Percentiles rank a stretch among this genome's conserved stretches.
phyloP scores from a whole-genome alignment of 2,888 invertebrate species.

The Drosophila quasianomalipes region DNA sequence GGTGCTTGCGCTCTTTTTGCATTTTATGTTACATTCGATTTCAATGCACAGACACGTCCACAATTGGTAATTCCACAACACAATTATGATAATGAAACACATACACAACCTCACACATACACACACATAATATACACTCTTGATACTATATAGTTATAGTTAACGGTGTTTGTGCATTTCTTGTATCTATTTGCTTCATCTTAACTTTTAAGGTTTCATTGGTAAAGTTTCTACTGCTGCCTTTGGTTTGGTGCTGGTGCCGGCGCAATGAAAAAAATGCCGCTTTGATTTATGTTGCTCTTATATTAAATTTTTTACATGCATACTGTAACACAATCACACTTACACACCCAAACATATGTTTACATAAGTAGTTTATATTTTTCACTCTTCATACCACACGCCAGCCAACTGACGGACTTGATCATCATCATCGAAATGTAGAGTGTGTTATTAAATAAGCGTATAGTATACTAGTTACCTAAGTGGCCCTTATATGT shows the following conservation, averaged over 20 bases:
- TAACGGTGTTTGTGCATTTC: conserved; percentile 67
- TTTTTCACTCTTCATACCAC: conserved; percentile 48
- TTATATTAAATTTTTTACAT: conserved; percentile 39
- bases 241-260: conserved; percentile 74
- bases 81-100: conserved; percentile 54
- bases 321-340: conserved; percentile 13
- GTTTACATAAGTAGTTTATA: conserved; percentile 33
- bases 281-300: conserved; percentile 65
- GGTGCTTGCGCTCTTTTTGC: conserved; percentile 64
- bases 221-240: conserved; percentile 64
- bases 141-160: conserved; percentile 13
- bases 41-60: conserved; percentile 73
- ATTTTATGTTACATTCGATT: conserved; percentile 67
- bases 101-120: conserved; percentile 18
- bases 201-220: conserved; percentile 49
- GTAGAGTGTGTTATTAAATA: conserved; percentile 70
- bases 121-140: conserved; percentile 25
- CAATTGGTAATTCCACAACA: conserved; percentile 49
- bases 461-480: conserved; percentile 42
- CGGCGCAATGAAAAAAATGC: conserved; percentile 40
- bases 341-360: conserved; percentile 17
- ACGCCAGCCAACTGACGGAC: conserved; percentile 64
- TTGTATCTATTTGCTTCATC: conserved; percentile 46
- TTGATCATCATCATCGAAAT: conserved; percentile 82
- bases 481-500: conserved; percentile 56